phyloP scores from a whole-genome alignment of 2,113 vertebrate species.

The Ptilorrhoa leucosticta region DNA sequence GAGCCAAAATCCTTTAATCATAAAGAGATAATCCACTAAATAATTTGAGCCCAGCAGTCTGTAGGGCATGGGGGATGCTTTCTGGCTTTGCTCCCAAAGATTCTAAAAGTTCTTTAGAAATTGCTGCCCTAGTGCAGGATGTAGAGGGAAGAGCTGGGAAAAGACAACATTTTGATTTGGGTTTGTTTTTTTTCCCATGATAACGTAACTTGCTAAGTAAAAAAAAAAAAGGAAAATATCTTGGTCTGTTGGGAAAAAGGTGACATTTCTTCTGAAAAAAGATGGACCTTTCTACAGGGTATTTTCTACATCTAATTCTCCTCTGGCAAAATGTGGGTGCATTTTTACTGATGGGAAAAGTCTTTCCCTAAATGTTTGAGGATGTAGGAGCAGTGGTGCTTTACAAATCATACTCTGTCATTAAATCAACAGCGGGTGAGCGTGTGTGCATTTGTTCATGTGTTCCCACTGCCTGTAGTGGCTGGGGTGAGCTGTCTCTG shows the following conservation, averaged over 20 bases:
- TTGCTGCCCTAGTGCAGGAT: neutral
- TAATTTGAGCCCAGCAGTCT: constrained; percentile 27
- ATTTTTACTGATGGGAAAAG: neutral
- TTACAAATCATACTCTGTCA: neutral
- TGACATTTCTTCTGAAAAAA: neutral
- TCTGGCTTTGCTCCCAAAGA: neutral
- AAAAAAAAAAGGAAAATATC: neutral
- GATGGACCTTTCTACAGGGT: neutral
- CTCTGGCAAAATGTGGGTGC: neutral
- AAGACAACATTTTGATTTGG: neutral
- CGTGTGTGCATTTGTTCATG: accelerated
- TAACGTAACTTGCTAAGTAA: neutral
- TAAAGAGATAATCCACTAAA: constrained; percentile 37
- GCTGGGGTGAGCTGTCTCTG: neutral
- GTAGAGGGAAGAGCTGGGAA: neutral
- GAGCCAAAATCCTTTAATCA: constrained; percentile 41
- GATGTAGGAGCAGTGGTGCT: neutral
- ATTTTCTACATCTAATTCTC: neutral
- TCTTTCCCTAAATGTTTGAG: neutral
- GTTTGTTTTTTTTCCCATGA: neutral
- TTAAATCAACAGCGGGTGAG: neutral
- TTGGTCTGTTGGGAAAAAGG: neutral
- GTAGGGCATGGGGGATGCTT: neutral
- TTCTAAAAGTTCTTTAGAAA: neutral
- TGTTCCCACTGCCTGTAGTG: neutral